Percentiles rank a stretch among this genome's conserved stretches.
Evolutionary conservation across 2,888 invertebrate genomes (phyloP).

Genomic region (Acanthoscelides obtectus): DNA sequence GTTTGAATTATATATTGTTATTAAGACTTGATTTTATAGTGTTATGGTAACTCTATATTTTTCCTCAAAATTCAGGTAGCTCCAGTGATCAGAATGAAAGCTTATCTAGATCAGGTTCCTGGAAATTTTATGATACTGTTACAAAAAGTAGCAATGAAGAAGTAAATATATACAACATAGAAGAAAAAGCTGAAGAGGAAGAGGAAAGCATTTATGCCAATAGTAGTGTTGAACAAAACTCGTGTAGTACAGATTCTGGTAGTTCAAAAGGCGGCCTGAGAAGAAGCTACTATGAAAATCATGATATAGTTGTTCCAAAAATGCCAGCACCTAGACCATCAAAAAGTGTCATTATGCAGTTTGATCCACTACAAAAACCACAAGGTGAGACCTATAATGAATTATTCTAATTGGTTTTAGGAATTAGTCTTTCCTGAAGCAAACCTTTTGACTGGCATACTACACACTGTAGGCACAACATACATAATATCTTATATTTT

Average conservation of each 20-base stretch:
- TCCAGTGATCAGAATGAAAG: conserved; percentile 28
- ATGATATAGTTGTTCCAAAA: conserved; percentile 27
- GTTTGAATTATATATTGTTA: too few relatives aligned
- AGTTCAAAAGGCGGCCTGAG: conserved; percentile 10
- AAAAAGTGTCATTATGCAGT: conserved; percentile 66
- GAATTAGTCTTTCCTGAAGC: too few relatives aligned
- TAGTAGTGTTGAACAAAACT: neutral
- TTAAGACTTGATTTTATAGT: too few relatives aligned
- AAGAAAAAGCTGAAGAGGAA: conserved; percentile 14
- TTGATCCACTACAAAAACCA: conserved; percentile 56
- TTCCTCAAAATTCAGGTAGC: conserved; percentile 12
- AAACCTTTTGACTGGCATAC: too few relatives aligned
- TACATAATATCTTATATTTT: too few relatives aligned
- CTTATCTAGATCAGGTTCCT: conserved; percentile 49
- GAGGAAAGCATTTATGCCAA: conserved; percentile 9
- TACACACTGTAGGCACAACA: too few relatives aligned
- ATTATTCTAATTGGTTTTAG: too few relatives aligned
- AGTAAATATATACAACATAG: conserved; percentile 11
- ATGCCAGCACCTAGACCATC: conserved; percentile 42
- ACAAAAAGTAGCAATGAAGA: conserved; percentile 26
- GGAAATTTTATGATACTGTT: conserved; percentile 51
- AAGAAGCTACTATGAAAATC: conserved; percentile 52
- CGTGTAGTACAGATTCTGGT: conserved; percentile 7
- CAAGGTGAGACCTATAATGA: neutral
- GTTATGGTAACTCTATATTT: neutral